These are phyloP conservation scores for Ptyas mucosa DNA, from an alignment of 2,113 vertebrate species.

Conservation along the genomic window DNA sequence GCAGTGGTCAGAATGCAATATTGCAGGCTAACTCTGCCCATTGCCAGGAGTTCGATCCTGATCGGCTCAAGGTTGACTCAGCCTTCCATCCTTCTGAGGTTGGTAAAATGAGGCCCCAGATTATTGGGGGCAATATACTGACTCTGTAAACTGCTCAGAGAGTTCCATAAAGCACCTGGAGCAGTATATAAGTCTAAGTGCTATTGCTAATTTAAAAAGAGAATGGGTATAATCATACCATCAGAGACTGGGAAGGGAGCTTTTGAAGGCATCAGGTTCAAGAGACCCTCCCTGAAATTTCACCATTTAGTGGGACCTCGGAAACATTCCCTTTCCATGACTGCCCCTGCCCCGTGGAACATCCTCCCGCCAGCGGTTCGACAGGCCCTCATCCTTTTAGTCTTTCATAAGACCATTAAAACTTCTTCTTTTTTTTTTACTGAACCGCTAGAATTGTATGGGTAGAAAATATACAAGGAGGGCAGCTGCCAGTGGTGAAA, in stretches of 20 bases:
- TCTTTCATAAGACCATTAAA: not conserved
- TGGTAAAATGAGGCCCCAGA: not conserved
- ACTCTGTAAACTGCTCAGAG: not conserved
- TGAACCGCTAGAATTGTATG: not conserved
- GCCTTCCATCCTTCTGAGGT: not conserved
- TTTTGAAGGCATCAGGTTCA: not conserved
- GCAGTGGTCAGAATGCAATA: not conserved
- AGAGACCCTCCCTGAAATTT: not conserved
- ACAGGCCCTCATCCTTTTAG: not conserved
- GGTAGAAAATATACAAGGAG: not conserved
- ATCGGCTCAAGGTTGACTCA: not conserved
- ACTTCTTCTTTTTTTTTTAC: not conserved
- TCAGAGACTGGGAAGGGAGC: not conserved
- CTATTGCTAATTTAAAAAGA: not conserved
- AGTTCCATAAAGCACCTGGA: not conserved
- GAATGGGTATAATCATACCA: not conserved
- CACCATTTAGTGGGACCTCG: not conserved
- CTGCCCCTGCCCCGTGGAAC: not conserved
- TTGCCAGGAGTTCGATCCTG: not conserved
- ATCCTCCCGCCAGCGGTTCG: not conserved
- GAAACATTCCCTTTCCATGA: not conserved
- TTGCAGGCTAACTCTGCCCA: not conserved
- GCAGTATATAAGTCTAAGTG: not conserved
- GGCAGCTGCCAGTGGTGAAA: not conserved
- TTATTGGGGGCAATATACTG: not conserved